A percentile compares a stretch with the other conserved stretches of the same genome.
Conservation (phyloP, 2,797 vertebrate species). For the Jordanella pulchra region DNA sequence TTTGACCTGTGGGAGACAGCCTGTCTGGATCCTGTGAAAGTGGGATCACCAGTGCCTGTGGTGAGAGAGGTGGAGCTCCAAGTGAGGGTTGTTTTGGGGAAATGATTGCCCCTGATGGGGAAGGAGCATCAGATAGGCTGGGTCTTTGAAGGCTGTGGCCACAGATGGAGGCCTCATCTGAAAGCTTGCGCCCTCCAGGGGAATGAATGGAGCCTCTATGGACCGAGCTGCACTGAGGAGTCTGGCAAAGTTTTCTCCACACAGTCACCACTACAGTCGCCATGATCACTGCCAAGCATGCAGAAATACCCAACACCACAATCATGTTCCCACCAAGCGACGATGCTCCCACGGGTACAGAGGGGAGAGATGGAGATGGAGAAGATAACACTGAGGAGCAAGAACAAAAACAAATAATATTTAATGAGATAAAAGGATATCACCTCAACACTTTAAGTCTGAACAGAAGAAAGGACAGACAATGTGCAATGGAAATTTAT, state of each 20-base stretch:
- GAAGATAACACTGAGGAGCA: constrained; percentile 43
- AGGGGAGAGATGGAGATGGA: constrained; percentile 60
- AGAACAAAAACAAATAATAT: constrained; percentile 11
- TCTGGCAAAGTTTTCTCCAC: constrained; percentile 88
- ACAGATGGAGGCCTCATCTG: constrained; percentile 91
- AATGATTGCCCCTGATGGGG: constrained; percentile 56
- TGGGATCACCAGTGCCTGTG: constrained; percentile 65
- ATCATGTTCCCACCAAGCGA: constrained; percentile 85
- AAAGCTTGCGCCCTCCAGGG: constrained; percentile 86
- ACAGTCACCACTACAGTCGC: constrained; percentile 89
- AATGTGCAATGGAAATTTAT: not conserved
- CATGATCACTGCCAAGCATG: constrained; percentile 91
- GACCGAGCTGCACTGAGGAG: constrained; percentile 84
- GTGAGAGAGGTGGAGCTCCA: constrained; percentile 73
- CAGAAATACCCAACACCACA: constrained; percentile 88
- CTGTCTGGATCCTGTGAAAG: constrained; percentile 79
- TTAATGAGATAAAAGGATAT: not conserved
- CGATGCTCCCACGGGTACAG: constrained; percentile 33
- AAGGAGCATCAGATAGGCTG: constrained; percentile 83
- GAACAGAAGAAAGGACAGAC: not conserved
- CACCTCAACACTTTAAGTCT: not conserved
- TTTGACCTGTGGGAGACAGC: constrained; percentile 86
- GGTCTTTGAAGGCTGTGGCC: constrained; percentile 85
- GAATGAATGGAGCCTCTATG: constrained; percentile 83
- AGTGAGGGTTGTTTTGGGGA: constrained; percentile 65